phyloP scores from a whole-genome alignment of 1,140 invertebrate genomes.

The Pomacea maculata region DNA sequence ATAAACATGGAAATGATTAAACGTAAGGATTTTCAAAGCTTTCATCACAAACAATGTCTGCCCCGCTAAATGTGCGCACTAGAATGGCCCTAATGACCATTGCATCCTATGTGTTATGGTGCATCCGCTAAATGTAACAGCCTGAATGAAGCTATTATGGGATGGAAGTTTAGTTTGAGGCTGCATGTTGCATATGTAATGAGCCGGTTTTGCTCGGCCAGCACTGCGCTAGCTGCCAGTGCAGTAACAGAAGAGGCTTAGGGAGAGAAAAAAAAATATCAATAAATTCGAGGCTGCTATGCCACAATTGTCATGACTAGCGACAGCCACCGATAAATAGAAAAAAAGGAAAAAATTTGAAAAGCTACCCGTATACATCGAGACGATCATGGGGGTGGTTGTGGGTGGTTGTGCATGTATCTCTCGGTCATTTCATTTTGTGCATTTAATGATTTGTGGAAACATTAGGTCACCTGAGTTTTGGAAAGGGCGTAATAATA shows the following conservation, averaged over 20 bases:
- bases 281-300: constrained; percentile 9
- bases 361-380: no score
- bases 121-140: constrained; percentile 36
- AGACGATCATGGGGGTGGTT: background rate
- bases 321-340: background rate
- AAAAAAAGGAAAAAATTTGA: background rate
- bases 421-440: background rate
- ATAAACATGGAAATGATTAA: constrained; percentile 15
- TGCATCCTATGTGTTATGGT: background rate
- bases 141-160: constrained; percentile 44
- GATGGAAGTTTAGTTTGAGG: constrained; percentile 39
- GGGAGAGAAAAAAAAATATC: constrained; percentile 6
- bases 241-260: constrained; percentile 5
- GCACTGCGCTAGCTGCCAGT: constrained; percentile 13
- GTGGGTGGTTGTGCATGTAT: constrained; percentile 5
- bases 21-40: background rate
- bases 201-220: constrained; percentile 39
- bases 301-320: constrained; percentile 1
- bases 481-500: background rate
- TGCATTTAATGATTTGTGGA: background rate
- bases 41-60: constrained; percentile 1
- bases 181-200: constrained; percentile 46
- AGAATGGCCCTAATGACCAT: constrained; percentile 11
- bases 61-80: constrained; percentile 11
- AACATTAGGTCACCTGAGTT: background rate